These are phyloP conservation scores for Zosterops hypoxanthus DNA, from an alignment of 2,113 vertebrate genomes.

Conservation along the genomic window DNA sequence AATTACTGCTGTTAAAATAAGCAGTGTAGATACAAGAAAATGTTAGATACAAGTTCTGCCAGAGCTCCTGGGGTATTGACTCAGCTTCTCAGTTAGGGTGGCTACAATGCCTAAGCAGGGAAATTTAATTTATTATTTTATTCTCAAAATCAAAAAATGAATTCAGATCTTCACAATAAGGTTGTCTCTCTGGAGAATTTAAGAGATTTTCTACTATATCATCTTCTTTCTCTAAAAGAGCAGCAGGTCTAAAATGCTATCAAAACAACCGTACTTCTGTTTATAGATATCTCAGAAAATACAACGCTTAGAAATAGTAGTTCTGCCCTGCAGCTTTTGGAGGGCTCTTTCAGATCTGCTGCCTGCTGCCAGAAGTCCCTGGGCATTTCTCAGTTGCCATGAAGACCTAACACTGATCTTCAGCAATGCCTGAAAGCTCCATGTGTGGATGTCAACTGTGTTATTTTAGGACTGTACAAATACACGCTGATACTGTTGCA, in stretches of 20 bases:
- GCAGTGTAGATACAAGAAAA: background rate
- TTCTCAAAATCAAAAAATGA: background rate
- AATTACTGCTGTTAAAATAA: background rate
- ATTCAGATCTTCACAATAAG: background rate
- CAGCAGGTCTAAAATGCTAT: background rate
- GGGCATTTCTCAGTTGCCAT: background rate
- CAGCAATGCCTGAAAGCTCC: background rate
- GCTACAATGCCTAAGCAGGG: background rate
- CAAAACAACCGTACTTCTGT: background rate
- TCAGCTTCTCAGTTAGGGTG: background rate
- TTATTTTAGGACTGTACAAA: background rate
- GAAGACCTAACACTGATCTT: background rate
- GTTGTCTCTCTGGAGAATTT: background rate
- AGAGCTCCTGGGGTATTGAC: background rate
- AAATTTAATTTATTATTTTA: background rate
- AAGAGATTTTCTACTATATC: background rate
- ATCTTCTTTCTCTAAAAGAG: background rate
- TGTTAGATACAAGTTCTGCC: background rate
- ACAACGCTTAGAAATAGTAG: background rate
- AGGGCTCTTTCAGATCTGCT: background rate
- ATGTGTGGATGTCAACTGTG: background rate
- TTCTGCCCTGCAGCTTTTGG: background rate
- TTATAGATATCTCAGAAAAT: background rate
- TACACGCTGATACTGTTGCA: background rate
- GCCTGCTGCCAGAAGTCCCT: background rate